These are phyloP conservation scores for Miichthys miiuy DNA, from an alignment of 2,797 vertebrate genomes.

Conservation along the genomic window DNA sequence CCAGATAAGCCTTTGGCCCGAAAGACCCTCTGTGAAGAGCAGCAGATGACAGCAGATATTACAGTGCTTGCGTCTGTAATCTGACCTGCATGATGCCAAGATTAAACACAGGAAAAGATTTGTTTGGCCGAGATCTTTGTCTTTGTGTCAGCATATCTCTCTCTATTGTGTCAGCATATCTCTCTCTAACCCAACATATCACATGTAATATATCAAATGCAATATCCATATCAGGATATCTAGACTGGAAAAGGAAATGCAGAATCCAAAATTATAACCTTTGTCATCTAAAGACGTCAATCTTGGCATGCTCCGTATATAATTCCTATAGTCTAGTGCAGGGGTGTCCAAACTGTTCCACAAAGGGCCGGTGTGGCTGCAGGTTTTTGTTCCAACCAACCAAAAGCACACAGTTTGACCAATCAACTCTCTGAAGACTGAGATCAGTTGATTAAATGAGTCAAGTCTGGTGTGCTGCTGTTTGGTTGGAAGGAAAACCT, in stretches of 20 bases:
- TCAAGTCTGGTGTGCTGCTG: too few species aligned
- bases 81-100: constrained; percentile 9
- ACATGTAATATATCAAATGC: background rate
- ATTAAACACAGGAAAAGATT: constrained; percentile 18
- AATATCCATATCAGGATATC: background rate
- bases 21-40: constrained; percentile 29
- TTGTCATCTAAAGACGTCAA: background rate
- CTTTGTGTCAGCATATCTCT: background rate
- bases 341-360: too few species aligned
- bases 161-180: too few species aligned
- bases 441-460: too few species aligned
- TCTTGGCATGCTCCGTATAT: too few species aligned
- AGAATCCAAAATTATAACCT: too few species aligned
- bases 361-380: too few species aligned
- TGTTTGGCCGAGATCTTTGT: constrained; percentile 1
- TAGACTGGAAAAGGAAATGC: background rate
- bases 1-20: background rate
- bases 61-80: background rate
- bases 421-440: too few species aligned
- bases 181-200: background rate
- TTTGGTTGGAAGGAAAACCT: too few species aligned
- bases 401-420: too few species aligned
- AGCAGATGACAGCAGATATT: constrained; percentile 19
- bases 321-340: too few species aligned
- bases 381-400: too few species aligned